A percentile compares a stretch with the other conserved stretches of the same genome.
Evolutionary conservation across 2,888 invertebrate genomes (phyloP).

Genomic region (Tiphia femorata): DNA sequence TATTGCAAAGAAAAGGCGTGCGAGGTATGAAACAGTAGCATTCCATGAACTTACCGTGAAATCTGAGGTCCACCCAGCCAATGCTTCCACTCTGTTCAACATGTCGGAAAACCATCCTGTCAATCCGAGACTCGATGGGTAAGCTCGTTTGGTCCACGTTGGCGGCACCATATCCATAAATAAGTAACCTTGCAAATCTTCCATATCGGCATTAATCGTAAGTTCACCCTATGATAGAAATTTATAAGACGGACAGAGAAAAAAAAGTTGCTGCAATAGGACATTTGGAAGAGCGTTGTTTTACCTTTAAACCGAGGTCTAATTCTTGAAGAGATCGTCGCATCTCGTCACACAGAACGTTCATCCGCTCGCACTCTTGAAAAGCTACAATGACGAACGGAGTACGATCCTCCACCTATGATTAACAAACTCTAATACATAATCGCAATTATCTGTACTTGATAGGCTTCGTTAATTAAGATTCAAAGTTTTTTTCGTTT

Average conservation of each 20-base stretch:
- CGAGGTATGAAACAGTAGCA: background rate
- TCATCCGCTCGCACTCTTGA: constrained; percentile 97
- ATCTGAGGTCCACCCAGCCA: constrained; percentile 91
- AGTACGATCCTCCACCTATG: constrained; percentile 82
- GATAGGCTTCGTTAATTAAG: too few species aligned
- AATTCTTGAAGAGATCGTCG: constrained; percentile 85
- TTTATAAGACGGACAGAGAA: too few species aligned
- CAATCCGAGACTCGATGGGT: constrained; percentile 87
- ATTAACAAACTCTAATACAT: too few species aligned
- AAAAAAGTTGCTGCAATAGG: too few species aligned
- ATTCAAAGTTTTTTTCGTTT: too few species aligned
- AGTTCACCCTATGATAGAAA: constrained; percentile 94
- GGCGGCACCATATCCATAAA: constrained; percentile 92
- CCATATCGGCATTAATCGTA: constrained; percentile 94
- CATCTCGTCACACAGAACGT: constrained; percentile 85
- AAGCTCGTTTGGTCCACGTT: constrained; percentile 87
- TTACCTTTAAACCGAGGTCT: constrained; percentile 88
- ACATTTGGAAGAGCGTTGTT: background rate
- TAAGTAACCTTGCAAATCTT: constrained; percentile 85
- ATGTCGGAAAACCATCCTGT: constrained; percentile 92
- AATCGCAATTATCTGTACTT: too few species aligned
- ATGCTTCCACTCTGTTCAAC: constrained; percentile 80
- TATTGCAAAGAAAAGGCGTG: constrained; percentile 4
- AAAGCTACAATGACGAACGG: constrained; percentile 93
- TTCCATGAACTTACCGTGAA: constrained; percentile 74